Base-by-base conservation (phyloP, 1,140 invertebrate species). In the Helicorthomorpha holstii region DNA sequence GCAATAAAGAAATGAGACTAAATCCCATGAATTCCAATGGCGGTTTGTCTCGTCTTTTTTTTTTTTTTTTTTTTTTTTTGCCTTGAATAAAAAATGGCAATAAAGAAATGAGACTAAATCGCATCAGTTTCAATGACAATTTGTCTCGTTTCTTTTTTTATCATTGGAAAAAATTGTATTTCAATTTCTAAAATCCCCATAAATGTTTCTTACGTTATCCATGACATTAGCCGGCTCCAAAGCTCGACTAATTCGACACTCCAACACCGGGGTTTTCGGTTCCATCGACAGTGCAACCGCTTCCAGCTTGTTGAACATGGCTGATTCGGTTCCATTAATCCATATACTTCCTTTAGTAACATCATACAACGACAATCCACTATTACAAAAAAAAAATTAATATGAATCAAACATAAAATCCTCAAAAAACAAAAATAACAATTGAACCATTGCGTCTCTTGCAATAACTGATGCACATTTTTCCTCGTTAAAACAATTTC, bases 291-390 rank as follows among this genome's bases (percentile, higher is more conserved):
- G 76, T 0, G 93, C 92, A 49, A 97, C 94, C 58, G 84, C 76
- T 73, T 98, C 94, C 19, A 98, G 67, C 38, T 83, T 82, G 67
- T 98, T 98, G 69, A 99, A 99, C 87, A 97, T 97, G 0, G 82
- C 79, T 0, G 93, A 97, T 69, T 98, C 95, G 7, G 85, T 88
- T 34, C 89, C 89, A 23, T 79, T 83, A 7, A 73, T 52, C 89
- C 88, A 93, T 55, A 73, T 64, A 16, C 48, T 49, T 24, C 47
- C 25, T 12, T 53, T 52, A 24, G 45, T 29, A 22, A 61, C 44
- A 48, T 52, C 51, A 7, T 25, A 3, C 3, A 52, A 27, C 10
- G 10, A 3, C n/a, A 51, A 22, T 21, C 4, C 19, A 43, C 50
- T 51, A 19, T 25, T 25, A 34, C 16, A 34, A 34, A 34, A 34